Conservation (phyloP, 2,113 vertebrate genomes). For the Atrichornis clamosus region DNA sequence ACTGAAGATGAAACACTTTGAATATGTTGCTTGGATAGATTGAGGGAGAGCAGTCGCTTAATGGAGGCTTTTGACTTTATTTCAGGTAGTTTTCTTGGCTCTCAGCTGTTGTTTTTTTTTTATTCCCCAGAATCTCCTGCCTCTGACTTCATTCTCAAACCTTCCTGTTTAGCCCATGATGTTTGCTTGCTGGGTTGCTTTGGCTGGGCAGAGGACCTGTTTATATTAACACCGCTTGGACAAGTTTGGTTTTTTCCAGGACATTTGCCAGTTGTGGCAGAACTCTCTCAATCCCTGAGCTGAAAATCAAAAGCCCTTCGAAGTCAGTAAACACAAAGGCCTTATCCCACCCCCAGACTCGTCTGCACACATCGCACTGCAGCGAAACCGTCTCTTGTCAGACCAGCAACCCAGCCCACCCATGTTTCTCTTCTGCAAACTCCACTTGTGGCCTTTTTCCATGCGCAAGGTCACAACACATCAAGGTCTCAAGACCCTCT, state of each 20-base stretch:
- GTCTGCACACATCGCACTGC: background rate
- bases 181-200: background rate
- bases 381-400: background rate
- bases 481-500: background rate
- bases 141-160: background rate
- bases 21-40: background rate
- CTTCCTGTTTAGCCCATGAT: background rate
- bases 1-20: background rate
- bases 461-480: background rate
- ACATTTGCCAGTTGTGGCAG: background rate
- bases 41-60: fast-evolving
- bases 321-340: background rate
- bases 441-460: background rate
- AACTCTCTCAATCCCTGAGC: background rate
- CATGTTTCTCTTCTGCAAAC: background rate
- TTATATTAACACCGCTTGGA: background rate
- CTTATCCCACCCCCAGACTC: background rate
- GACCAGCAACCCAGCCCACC: fast-evolving
- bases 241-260: background rate
- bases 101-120: background rate
- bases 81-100: background rate
- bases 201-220: background rate
- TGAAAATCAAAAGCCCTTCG: background rate
- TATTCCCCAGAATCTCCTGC: background rate
- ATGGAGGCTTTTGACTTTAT: background rate